Conservation (phyloP, 1,140 invertebrate genomes). For the Phymorhynchus buccinoides region DNA sequence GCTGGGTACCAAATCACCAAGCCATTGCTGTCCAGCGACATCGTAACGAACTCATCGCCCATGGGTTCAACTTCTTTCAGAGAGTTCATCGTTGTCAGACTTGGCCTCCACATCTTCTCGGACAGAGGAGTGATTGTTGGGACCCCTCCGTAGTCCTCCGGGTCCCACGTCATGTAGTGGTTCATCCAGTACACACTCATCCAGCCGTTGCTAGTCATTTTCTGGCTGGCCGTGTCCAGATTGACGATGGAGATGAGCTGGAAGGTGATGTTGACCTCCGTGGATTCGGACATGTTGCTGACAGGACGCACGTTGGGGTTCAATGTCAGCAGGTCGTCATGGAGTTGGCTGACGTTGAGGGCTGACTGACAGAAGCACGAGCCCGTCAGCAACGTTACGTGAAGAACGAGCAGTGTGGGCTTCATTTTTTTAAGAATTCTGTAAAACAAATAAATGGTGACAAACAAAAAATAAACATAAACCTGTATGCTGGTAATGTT, state of each 20-base stretch:
- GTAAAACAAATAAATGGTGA: background rate
- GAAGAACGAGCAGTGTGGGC: background rate
- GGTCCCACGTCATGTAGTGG: conserved; percentile 31
- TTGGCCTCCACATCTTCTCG: conserved; percentile 35
- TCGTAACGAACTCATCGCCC: background rate
- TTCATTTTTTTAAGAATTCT: background rate
- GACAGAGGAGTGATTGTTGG: background rate
- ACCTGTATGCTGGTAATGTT: too few relatives aligned
- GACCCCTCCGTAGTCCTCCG: conserved; percentile 20
- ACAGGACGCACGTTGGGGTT: conserved; percentile 15
- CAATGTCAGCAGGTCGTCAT: background rate
- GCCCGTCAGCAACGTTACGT: background rate
- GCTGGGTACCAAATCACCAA: conserved; percentile 11
- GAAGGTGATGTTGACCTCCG: conserved; percentile 23
- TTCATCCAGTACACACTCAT: conserved; percentile 27
- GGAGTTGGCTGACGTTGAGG: conserved; percentile 17
- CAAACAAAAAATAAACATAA: too few relatives aligned
- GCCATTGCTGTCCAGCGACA: background rate
- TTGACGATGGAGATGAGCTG: conserved; percentile 36
- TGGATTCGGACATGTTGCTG: background rate
- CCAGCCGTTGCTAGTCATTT: conserved; percentile 21
- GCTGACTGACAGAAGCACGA: background rate
- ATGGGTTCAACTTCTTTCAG: conserved; percentile 11
- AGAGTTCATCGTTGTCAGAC: conserved; percentile 2
- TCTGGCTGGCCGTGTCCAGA: conserved; percentile 29